These are phyloP conservation scores for Sphaerodactylus townsendi DNA, from an alignment of 2,113 vertebrate species.

Conservation along the genomic window DNA sequence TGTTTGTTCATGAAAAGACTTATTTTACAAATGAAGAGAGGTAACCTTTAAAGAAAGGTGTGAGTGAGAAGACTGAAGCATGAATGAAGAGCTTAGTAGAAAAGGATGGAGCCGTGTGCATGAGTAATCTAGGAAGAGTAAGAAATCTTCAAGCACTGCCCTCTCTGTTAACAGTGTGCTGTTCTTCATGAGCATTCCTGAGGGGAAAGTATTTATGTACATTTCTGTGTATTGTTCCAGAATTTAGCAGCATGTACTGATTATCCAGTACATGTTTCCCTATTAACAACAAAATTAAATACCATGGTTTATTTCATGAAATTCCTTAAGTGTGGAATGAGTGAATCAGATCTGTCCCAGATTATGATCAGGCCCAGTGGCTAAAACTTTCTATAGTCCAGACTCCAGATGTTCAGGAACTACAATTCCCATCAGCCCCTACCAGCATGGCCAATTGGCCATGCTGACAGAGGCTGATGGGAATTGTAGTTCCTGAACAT, in stretches of 20 bases:
- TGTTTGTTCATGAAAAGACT: background rate
- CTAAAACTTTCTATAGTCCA: slow-evolving; percentile 28
- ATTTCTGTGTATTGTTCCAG: slow-evolving; percentile 24
- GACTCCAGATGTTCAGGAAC: no score
- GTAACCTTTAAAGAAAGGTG: background rate
- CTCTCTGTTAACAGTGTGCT: background rate
- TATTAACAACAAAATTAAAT: slow-evolving; percentile 11
- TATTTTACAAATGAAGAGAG: background rate
- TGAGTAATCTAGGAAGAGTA: background rate
- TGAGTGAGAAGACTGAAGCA: background rate
- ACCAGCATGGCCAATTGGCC: no score
- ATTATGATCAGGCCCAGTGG: background rate
- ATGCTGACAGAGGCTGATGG: no score
- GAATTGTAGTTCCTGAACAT: no score
- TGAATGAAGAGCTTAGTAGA: background rate
- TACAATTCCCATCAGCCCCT: no score
- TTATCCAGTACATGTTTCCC: background rate
- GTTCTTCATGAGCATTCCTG: background rate
- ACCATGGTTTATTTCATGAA: background rate
- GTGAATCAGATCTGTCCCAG: background rate
- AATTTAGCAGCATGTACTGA: background rate
- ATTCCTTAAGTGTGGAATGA: background rate
- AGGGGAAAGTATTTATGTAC: background rate
- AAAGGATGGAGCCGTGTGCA: background rate
- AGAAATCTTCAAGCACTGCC: background rate